These are phyloP conservation scores for Seriola quinqueradiata DNA, from an alignment of 2,113 vertebrate genomes.

Conservation along the genomic window DNA sequence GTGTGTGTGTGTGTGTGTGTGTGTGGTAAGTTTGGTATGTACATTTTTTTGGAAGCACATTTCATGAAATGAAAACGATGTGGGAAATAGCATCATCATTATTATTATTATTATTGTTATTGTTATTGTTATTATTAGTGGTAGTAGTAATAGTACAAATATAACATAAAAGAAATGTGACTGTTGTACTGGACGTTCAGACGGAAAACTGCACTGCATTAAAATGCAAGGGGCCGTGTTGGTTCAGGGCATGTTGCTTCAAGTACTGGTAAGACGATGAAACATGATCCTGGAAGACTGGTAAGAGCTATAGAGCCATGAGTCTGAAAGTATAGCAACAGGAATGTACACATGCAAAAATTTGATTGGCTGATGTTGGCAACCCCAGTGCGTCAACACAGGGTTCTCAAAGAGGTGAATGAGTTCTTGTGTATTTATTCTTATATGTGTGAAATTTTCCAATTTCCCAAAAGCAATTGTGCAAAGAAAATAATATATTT, in stretches of 20 bases:
- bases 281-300: not conserved
- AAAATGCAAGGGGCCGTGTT: not conserved
- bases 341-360: not conserved
- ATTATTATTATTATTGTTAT: no score
- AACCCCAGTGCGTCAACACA: not conserved
- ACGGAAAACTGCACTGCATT: not conserved
- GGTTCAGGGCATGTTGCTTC: not conserved
- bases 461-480: not conserved
- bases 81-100: not conserved
- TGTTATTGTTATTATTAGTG: no score
- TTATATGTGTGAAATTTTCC: not conserved
- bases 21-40: no score
- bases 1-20: no score
- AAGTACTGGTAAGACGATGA: not conserved
- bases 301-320: not conserved
- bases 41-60: no score
- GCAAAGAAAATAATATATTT: not conserved
- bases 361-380: not conserved
- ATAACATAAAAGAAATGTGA: not conserved
- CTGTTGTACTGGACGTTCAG: not conserved
- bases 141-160: not conserved
- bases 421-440: not conserved
- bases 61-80: not conserved
- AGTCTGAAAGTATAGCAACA: not conserved
- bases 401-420: constrained; percentile 1